Evolutionary conservation across 2,888 invertebrate species (phyloP).

Genomic region (Eilema caniola): DNA sequence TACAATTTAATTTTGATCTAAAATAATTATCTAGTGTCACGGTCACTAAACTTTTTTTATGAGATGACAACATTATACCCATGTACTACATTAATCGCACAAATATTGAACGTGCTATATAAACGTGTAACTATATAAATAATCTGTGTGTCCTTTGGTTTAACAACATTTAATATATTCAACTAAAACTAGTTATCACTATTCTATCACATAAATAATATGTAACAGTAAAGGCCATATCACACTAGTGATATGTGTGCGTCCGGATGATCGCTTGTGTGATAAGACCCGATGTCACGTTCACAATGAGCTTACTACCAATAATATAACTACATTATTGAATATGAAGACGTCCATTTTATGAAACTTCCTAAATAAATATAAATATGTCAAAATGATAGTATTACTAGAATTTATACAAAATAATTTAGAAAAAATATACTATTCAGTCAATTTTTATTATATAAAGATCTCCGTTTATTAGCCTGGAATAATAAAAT

Average conservation of each 20-base stretch:
- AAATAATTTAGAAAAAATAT: conserved; percentile 47
- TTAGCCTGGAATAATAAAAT: conserved; percentile 20
- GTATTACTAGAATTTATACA: conserved; percentile 18
- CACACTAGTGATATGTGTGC: neutral
- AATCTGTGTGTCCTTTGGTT: conserved; percentile 9
- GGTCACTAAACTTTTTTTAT: neutral
- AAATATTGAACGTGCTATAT: conserved; percentile 30
- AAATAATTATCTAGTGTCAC: neutral
- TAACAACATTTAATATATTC: conserved; percentile 31
- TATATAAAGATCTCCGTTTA: conserved; percentile 31
- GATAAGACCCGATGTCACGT: conserved; percentile 1
- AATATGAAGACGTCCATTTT: conserved; percentile 6
- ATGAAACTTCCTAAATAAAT: conserved; percentile 11
- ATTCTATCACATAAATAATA: conserved; percentile 67
- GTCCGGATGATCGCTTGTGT: neutral
- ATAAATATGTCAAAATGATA: conserved; percentile 7
- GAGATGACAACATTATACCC: neutral
- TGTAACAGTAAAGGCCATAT: conserved; percentile 19
- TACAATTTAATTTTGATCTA: conserved; percentile 33
- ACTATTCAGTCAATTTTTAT: conserved; percentile 51
- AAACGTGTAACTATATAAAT: conserved; percentile 8
- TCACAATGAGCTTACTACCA: conserved; percentile 14
- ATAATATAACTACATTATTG: neutral
- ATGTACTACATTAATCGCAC: neutral
- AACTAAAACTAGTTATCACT: conserved; percentile 56